Conservation (phyloP, 2,888 invertebrate species). For the Priocnemis perturbator region DNA sequence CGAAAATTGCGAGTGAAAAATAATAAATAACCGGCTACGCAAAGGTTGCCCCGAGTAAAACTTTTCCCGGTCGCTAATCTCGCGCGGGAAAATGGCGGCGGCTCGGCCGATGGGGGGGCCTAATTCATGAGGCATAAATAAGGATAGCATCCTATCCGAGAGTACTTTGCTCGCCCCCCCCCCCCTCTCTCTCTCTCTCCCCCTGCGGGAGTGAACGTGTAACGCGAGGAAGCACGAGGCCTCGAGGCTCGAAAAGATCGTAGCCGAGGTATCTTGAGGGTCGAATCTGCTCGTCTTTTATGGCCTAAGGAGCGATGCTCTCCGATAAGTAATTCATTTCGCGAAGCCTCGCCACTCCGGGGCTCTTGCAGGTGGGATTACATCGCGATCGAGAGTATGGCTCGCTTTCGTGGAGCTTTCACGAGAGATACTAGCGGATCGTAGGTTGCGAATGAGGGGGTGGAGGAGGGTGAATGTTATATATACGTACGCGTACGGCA, state of each 20-base stretch:
- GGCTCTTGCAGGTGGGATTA: slow-evolving; percentile 2
- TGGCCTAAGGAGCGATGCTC: slow-evolving; percentile 16
- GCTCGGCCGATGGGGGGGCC: neutral
- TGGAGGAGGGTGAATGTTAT: slow-evolving; percentile 3
- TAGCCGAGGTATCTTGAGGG: slow-evolving; percentile 11
- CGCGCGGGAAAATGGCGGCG: too few relatives aligned
- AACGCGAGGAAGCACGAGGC: neutral
- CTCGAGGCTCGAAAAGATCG: neutral
- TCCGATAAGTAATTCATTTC: slow-evolving; percentile 51
- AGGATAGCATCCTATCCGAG: slow-evolving; percentile 17
- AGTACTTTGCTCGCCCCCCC: slow-evolving; percentile 28
- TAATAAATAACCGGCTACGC: too few relatives aligned
- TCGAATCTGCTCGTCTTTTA: slow-evolving; percentile 29
- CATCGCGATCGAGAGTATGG: too few relatives aligned
- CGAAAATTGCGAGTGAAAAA: too few relatives aligned
- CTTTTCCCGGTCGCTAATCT: too few relatives aligned
- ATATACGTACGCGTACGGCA: too few relatives aligned
- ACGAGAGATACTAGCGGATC: too few relatives aligned
- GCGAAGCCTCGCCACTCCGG: slow-evolving; percentile 1
- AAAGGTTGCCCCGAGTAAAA: too few relatives aligned
- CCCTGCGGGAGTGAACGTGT: slow-evolving; percentile 4
- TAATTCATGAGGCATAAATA: slow-evolving; percentile 30
- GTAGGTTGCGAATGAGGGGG: slow-evolving; percentile 7
- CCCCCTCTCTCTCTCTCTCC: too few relatives aligned
- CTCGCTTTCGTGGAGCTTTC: too few relatives aligned